These are phyloP conservation scores for Thrips palmi DNA, from an alignment of 1,140 invertebrate genomes.

Conservation along the genomic window DNA sequence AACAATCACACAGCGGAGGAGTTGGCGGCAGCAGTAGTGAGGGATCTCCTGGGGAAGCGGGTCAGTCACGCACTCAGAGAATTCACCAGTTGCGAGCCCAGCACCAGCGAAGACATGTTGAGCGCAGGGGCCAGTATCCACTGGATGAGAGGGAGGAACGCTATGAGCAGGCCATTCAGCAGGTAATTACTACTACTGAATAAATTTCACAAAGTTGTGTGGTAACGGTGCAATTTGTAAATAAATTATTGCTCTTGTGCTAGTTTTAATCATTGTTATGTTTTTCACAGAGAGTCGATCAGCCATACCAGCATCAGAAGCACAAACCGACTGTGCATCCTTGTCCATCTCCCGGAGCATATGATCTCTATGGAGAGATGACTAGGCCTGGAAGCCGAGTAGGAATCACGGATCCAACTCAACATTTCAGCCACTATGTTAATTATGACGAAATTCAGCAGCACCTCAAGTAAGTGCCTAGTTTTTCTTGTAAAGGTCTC, in stretches of 20 bases:
- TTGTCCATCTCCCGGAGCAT: slow-evolving; percentile 26
- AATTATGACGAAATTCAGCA: slow-evolving; percentile 72
- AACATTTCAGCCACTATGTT: slow-evolving; percentile 59
- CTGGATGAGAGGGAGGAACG: slow-evolving; percentile 27
- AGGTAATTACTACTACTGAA: slow-evolving; percentile 16
- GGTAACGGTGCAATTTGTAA: too few relatives aligned
- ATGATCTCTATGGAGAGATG: slow-evolving; percentile 25
- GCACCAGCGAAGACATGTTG: slow-evolving; percentile 32
- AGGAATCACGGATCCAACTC: slow-evolving; percentile 33
- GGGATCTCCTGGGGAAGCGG: not conserved
- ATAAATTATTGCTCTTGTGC: slow-evolving; percentile 15
- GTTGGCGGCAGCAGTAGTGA: slow-evolving; percentile 12
- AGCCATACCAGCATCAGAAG: slow-evolving; percentile 14
- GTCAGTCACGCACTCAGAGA: slow-evolving; percentile 24
- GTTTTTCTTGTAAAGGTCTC: not conserved
- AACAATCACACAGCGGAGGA: slow-evolving; percentile 23
- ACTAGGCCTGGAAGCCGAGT: slow-evolving; percentile 31
- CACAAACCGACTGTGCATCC: slow-evolving; percentile 24
- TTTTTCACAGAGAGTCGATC: slow-evolving; percentile 22
- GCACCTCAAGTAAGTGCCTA: slow-evolving; percentile 50
- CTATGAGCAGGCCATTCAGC: slow-evolving; percentile 26
- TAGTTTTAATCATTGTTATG: slow-evolving; percentile 21
- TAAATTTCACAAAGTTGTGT: too few relatives aligned
- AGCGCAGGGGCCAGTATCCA: slow-evolving; percentile 29
- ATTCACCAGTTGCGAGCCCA: slow-evolving; percentile 31